phyloP scores from a whole-genome alignment of 2,113 vertebrate genomes.

The Cavia aperea region DNA sequence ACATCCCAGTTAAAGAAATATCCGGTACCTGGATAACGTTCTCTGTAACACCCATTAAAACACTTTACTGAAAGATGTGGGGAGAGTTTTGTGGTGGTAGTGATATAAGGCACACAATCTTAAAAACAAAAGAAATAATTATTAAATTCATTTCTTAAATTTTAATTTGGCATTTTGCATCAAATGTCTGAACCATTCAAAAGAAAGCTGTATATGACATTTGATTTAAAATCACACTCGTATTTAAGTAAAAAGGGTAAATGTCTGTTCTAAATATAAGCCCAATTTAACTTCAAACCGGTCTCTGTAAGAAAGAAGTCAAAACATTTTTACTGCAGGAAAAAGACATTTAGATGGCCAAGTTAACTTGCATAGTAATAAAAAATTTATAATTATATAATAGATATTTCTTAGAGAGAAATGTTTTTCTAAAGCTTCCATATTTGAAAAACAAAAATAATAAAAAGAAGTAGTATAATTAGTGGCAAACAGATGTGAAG shows the following conservation, averaged over 20 bases:
- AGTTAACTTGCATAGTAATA: slow-evolving; percentile 50
- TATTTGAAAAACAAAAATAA: slow-evolving; percentile 49
- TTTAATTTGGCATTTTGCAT: slow-evolving; percentile 37
- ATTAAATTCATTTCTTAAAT: slow-evolving; percentile 41
- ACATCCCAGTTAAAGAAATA: background rate
- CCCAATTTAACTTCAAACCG: background rate
- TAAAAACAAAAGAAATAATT: background rate
- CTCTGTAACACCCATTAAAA: background rate
- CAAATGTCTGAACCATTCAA: slow-evolving; percentile 7
- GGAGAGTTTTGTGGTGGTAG: background rate
- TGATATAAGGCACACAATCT: background rate
- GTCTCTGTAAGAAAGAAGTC: slow-evolving; percentile 52
- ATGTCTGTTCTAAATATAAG: slow-evolving; percentile 66
- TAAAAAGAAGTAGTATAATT: slow-evolving; percentile 69
- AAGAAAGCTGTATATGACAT: slow-evolving; percentile 56
- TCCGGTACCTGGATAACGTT: background rate
- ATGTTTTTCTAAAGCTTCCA: slow-evolving; percentile 45
- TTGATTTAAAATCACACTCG: slow-evolving; percentile 49
- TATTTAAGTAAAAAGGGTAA: slow-evolving; percentile 42
- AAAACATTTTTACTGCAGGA: slow-evolving; percentile 35
- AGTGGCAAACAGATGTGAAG: slow-evolving; percentile 70
- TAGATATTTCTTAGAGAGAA: slow-evolving; percentile 19
- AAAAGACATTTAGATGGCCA: slow-evolving; percentile 27
- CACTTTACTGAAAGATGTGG: background rate
- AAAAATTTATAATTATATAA: slow-evolving; percentile 42